phyloP scores from a whole-genome alignment of 2,888 invertebrate genomes.

The Adineta ricciae region DNA sequence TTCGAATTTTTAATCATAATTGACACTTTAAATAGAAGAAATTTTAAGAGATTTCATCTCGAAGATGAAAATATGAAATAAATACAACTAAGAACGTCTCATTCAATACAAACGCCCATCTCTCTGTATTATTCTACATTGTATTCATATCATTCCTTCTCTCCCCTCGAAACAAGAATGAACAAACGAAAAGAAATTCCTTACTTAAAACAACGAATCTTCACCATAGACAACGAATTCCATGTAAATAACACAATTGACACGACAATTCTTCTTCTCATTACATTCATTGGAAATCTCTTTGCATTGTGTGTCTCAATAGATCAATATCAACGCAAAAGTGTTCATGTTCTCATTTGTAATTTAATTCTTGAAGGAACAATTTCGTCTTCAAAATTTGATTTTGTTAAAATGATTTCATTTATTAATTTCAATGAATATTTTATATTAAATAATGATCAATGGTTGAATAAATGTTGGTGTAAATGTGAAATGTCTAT shows the following conservation, averaged over 20 bases:
- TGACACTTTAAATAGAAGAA: too few relatives aligned
- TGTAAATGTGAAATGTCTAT: conserved; percentile 33
- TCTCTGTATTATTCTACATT: too few relatives aligned
- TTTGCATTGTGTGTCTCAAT: conserved; percentile 21
- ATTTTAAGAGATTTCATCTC: too few relatives aligned
- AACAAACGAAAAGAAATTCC: background rate
- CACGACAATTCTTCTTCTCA: background rate
- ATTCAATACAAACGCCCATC: too few relatives aligned
- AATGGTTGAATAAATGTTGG: conserved; percentile 21
- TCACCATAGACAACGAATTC: background rate
- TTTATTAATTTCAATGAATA: conserved; percentile 18
- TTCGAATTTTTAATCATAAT: too few relatives aligned
- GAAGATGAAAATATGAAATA: too few relatives aligned
- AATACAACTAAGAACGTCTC: too few relatives aligned
- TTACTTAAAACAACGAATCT: too few relatives aligned
- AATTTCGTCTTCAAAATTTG: conserved; percentile 25
- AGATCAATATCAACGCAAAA: conserved; percentile 31
- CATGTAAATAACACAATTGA: background rate
- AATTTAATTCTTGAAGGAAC: conserved; percentile 21
- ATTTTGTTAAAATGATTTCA: conserved; percentile 25
- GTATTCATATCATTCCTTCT: too few relatives aligned
- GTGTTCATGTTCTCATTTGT: conserved; percentile 25
- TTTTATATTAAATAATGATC: conserved; percentile 23
- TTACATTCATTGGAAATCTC: background rate
- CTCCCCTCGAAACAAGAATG: too few relatives aligned